Evolutionary conservation across 2,797 vertebrate genomes (phyloP).

Genomic region (Chelonia mydas): DNA sequence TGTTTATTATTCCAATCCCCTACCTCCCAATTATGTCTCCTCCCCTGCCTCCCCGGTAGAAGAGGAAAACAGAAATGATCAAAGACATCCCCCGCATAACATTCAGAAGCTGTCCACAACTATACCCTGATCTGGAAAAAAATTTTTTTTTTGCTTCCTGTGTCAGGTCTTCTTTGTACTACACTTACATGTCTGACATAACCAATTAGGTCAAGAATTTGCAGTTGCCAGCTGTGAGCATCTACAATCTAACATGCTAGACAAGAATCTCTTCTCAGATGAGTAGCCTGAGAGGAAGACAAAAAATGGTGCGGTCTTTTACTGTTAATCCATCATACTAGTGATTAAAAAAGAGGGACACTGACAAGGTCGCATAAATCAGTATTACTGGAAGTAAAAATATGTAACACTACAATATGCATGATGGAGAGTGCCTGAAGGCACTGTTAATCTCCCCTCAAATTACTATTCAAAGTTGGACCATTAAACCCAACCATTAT

Average conservation of each 20-base stretch:
- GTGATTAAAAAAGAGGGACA: background rate
- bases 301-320: slow-evolving; percentile 18
- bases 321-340: background rate
- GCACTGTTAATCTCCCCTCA: background rate
- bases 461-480: background rate
- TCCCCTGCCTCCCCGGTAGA: background rate
- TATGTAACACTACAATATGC: rapidly evolving
- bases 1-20: rapidly evolving
- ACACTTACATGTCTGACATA: background rate
- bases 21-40: rapidly evolving
- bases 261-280: slow-evolving; percentile 42
- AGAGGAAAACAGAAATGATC: background rate
- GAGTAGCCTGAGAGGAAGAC: slow-evolving; percentile 29
- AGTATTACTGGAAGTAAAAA: background rate
- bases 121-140: background rate
- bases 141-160: background rate
- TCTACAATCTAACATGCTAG: slow-evolving; percentile 35
- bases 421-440: rapidly evolving
- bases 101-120: background rate
- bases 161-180: slow-evolving; percentile 25
- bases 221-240: slow-evolving; percentile 50
- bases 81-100: background rate
- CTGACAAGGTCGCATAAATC: background rate
- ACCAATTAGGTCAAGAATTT: slow-evolving; percentile 54
- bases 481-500: background rate